Percentiles rank a stretch among this genome's conserved stretches.
Evolutionary conservation across 2,888 invertebrate species (phyloP).

Genomic region (Macropis europaea): DNA sequence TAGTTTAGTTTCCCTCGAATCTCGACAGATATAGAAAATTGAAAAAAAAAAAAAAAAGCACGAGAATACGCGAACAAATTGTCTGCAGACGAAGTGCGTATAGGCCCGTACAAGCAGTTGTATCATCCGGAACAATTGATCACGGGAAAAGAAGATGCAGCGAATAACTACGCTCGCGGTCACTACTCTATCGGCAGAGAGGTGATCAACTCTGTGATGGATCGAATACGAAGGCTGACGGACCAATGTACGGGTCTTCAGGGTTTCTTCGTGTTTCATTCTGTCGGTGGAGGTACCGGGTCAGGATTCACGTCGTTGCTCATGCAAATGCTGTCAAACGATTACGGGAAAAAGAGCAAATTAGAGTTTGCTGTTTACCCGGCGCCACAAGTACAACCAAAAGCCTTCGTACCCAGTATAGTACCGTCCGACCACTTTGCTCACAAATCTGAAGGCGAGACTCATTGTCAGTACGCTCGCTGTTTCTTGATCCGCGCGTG

Average conservation of each 20-base stretch:
- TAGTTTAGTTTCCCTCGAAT: slow-evolving; percentile 22
- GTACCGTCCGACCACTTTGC: no score
- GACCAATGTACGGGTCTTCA: slow-evolving; percentile 93
- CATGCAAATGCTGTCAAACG: slow-evolving; percentile 95
- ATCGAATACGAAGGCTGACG: slow-evolving; percentile 89
- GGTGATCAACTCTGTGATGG: slow-evolving; percentile 91
- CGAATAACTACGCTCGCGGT: slow-evolving; percentile 96
- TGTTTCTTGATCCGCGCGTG: no score
- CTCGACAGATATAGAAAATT: neutral
- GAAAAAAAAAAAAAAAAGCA: neutral
- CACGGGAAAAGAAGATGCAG: slow-evolving; percentile 95
- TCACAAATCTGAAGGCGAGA: no score
- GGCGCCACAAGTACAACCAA: slow-evolving; percentile 93
- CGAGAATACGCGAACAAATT: no score
- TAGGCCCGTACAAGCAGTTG: slow-evolving; percentile 90
- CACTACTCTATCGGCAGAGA: slow-evolving; percentile 96
- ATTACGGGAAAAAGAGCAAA: slow-evolving; percentile 96
- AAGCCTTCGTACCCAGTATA: no score
- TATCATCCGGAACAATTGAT: slow-evolving; percentile 96
- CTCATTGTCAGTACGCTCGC: no score
- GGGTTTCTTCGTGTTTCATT: slow-evolving; percentile 96
- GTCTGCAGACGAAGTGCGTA: slow-evolving; percentile 88
- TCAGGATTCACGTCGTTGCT: slow-evolving; percentile 95
- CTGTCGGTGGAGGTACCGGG: slow-evolving; percentile 94
- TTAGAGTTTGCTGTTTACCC: slow-evolving; percentile 97